A percentile compares a stretch with the other conserved stretches of the same genome.
Evolutionary conservation across 1,140 invertebrate genomes (phyloP).

Genomic region (Chymomyza costata): DNA sequence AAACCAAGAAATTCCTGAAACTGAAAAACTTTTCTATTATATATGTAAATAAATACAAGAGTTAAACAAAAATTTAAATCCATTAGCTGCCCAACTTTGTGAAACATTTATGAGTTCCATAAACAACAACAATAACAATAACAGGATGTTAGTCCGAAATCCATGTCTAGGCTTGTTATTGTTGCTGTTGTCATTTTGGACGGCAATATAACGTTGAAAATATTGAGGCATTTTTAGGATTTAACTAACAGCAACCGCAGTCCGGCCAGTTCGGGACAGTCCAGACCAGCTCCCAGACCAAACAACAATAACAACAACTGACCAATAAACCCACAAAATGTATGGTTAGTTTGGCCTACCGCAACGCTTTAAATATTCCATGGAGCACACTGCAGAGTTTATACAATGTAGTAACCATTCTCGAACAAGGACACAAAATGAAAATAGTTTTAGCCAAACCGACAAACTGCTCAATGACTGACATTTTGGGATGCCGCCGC

Average conservation of each 20-base stretch:
- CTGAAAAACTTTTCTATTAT: no score
- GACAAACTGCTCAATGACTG: background rate
- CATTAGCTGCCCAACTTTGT: constrained; percentile 39
- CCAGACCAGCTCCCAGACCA: constrained; percentile 7
- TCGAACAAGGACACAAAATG: constrained; percentile 1
- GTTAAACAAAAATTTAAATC: constrained; percentile 35
- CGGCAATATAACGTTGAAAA: constrained; percentile 22
- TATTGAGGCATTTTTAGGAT: constrained; percentile 44
- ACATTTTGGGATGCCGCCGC: constrained; percentile 4
- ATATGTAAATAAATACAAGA: no score
- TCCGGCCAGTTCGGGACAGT: constrained; percentile 11
- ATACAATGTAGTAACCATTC: no score
- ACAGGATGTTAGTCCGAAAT: background rate
- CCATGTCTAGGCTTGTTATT: constrained; percentile 14
- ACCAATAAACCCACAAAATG: constrained; percentile 27
- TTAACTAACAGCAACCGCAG: constrained; percentile 38
- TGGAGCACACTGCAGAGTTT: constrained; percentile 11
- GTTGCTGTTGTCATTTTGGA: constrained; percentile 21
- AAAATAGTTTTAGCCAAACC: constrained; percentile 1
- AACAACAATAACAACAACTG: constrained; percentile 24
- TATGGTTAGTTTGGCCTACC: background rate
- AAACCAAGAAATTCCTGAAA: no score
- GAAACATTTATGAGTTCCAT: constrained; percentile 35
- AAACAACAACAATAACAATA: no score
- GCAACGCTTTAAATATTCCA: constrained; percentile 18